A percentile compares a stretch with the other conserved stretches of the same genome.
phyloP scores from a whole-genome alignment of 2,797 vertebrate genomes.

The Clarias laeviceps region DNA sequence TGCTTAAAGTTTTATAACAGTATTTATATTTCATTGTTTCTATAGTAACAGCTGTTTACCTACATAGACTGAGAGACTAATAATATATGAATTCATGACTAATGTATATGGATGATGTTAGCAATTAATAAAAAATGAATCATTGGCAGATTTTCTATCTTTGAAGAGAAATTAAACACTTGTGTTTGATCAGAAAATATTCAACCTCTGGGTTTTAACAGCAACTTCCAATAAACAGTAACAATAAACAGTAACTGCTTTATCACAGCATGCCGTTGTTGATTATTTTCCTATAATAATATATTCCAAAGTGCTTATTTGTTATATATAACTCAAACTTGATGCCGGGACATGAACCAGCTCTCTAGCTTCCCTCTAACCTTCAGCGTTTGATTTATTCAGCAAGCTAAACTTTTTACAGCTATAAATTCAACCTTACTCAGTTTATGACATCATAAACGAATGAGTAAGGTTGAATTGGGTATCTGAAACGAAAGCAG shows the following conservation, averaged over 20 bases:
- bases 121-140: not conserved
- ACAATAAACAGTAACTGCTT: not conserved
- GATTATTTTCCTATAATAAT: not conserved
- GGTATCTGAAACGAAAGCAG: not conserved
- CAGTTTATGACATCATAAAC: not conserved
- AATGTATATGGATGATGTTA: not conserved
- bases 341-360: not conserved
- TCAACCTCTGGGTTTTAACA: not conserved
- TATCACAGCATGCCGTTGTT: not conserved
- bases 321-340: no score
- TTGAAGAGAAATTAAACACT: not conserved
- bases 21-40: not conserved
- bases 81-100: not conserved
- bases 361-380: not conserved
- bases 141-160: not conserved
- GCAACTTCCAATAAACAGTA: not conserved
- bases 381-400: not conserved
- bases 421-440: not conserved
- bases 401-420: not conserved
- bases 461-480: no score
- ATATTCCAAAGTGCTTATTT: not conserved
- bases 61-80: not conserved
- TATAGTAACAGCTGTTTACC: not conserved
- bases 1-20: not conserved
- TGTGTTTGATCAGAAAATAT: not conserved